Evolutionary conservation across 2,113 vertebrate species (phyloP).

Genomic region (Nettapus auritus): DNA sequence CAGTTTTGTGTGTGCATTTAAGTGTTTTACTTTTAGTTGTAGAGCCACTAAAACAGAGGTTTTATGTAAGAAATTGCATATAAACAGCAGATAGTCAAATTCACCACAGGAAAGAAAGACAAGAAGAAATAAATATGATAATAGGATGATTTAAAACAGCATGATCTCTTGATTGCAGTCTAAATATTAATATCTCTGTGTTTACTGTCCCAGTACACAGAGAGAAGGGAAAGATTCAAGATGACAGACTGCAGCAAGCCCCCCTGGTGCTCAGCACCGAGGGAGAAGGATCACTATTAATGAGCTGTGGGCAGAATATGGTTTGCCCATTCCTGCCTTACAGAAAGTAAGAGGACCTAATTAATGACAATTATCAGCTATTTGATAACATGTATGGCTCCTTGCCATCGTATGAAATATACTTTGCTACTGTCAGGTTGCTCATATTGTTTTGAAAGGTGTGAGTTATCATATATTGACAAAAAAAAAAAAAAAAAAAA

Average conservation of each 20-base stretch:
- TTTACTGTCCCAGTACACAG: background rate
- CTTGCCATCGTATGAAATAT: background rate
- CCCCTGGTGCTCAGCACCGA: background rate
- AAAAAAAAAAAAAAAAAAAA: too few species aligned
- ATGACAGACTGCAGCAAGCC: background rate
- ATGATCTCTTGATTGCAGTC: conserved; percentile 30
- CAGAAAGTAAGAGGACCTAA: background rate
- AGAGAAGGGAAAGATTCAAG: background rate
- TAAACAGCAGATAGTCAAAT: conserved; percentile 38
- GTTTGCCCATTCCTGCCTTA: background rate
- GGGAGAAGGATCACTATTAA: background rate
- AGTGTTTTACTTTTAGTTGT: conserved; percentile 8
- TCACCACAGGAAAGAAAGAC: conserved; percentile 15
- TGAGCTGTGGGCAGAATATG: background rate
- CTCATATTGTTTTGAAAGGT: background rate
- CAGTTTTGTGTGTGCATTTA: background rate
- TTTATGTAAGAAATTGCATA: conserved; percentile 38
- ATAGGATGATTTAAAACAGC: conserved; percentile 51
- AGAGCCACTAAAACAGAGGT: background rate
- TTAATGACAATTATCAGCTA: conserved; percentile 10
- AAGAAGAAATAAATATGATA: conserved; percentile 43
- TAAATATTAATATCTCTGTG: conserved; percentile 29
- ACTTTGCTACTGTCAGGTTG: background rate
- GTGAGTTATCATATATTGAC: background rate
- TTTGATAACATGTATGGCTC: background rate